A percentile compares a stretch with the other conserved stretches of the same genome.
Evolutionary conservation across 2,113 vertebrate species (phyloP).

Genomic region (Azemiops feae): DNA sequence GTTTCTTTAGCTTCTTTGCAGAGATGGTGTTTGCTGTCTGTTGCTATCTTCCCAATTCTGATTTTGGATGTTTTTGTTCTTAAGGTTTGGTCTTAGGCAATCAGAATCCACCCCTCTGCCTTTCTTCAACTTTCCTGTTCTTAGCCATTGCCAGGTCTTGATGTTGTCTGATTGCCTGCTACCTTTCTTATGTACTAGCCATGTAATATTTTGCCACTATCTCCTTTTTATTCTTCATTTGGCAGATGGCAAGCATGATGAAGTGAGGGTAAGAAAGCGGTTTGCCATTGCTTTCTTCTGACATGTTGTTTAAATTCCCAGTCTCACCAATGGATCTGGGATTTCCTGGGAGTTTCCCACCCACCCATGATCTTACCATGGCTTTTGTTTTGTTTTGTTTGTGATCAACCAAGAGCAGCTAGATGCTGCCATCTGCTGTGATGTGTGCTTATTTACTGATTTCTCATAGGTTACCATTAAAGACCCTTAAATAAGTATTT

Average conservation of each 20-base stretch:
- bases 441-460: background rate
- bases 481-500: background rate
- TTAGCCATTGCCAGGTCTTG: background rate
- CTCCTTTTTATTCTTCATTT: background rate
- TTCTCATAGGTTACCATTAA: background rate
- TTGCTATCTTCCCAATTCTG: background rate
- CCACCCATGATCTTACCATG: background rate
- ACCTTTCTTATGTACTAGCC: background rate
- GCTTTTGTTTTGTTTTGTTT: background rate
- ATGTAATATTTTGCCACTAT: background rate
- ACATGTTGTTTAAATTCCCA: background rate
- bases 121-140: background rate
- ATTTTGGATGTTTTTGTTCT: background rate
- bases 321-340: background rate
- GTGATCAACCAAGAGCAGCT: background rate
- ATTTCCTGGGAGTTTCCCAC: background rate
- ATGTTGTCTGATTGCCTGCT: background rate
- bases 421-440: background rate
- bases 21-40: background rate
- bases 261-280: background rate
- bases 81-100: background rate
- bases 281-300: background rate
- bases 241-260: background rate
- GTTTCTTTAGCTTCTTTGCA: background rate
- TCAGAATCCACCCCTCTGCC: background rate